Evolutionary conservation across 37 sponge, comb jelly and placozoan genomes (phyloP).

Genomic region (Beroe forskalii): DNA sequence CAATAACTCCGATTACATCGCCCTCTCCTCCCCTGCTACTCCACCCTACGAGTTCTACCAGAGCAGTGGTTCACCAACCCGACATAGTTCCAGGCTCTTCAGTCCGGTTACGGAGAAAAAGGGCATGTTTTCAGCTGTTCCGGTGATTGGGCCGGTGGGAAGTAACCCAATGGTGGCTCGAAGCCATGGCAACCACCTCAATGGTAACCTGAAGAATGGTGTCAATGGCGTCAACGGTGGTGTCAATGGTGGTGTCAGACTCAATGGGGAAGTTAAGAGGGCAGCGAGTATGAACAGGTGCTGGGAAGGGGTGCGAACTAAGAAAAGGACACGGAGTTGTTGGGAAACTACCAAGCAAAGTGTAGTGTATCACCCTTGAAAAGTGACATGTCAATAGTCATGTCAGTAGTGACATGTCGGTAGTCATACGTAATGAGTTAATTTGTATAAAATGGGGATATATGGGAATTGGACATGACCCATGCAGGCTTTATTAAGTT

Average conservation of each 20-base stretch:
- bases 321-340: conserved; percentile 1
- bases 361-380: background rate
- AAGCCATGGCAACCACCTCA: background rate
- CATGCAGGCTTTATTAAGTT: too few species aligned
- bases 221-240: too few species aligned
- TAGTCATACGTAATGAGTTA: too few species aligned
- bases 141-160: background rate
- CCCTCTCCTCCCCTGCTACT: background rate
- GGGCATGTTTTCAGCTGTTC: background rate
- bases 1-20: background rate
- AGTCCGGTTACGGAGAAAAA: background rate
- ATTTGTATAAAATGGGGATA: too few species aligned
- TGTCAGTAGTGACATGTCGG: too few species aligned
- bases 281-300: background rate
- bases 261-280: background rate
- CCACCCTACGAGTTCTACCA: background rate
- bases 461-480: too few species aligned
- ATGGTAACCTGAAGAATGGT: too few species aligned
- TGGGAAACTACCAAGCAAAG: background rate
- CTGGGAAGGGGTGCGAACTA: background rate
- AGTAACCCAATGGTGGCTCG: background rate
- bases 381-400: too few species aligned
- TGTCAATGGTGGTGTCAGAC: background rate
- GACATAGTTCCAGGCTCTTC: background rate
- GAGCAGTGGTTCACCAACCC: background rate